Evolutionary conservation across 2,113 vertebrate genomes (phyloP).

Genomic region (Pontoporia blainvillei): DNA sequence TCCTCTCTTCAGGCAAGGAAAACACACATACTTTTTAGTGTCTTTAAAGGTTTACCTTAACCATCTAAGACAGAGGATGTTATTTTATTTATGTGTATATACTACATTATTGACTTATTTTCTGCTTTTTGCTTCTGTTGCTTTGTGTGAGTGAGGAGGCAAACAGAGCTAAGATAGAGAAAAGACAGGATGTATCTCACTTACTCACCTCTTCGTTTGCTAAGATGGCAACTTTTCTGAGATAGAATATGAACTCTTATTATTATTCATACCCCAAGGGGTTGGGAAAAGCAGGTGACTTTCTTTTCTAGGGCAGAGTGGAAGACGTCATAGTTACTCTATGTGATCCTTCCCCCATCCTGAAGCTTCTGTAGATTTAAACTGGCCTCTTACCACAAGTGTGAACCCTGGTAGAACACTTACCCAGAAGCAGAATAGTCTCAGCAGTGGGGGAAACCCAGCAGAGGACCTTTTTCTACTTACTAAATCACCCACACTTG

Average conservation of each 20-base stretch:
- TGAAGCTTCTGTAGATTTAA: constrained; percentile 41
- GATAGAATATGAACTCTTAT: background rate
- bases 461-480: background rate
- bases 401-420: constrained; percentile 24
- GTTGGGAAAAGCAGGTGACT: background rate
- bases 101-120: background rate
- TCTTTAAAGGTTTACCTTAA: constrained; percentile 15
- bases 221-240: constrained; percentile 30
- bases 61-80: background rate
- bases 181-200: background rate
- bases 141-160: background rate
- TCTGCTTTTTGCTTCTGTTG: constrained; percentile 5
- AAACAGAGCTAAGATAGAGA: background rate
- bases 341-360: background rate
- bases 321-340: constrained; percentile 6
- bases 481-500: background rate
- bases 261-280: background rate
- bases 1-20: constrained; percentile 47
- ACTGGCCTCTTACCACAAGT: constrained; percentile 12
- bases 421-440: constrained; percentile 16
- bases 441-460: constrained; percentile 2
- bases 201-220: background rate
- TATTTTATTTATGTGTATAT: background rate
- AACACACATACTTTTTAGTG: background rate
- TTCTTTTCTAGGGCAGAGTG: constrained; percentile 12